Base-by-base conservation (phyloP, 2,797 vertebrate species). In the Esox lucius region DNA sequence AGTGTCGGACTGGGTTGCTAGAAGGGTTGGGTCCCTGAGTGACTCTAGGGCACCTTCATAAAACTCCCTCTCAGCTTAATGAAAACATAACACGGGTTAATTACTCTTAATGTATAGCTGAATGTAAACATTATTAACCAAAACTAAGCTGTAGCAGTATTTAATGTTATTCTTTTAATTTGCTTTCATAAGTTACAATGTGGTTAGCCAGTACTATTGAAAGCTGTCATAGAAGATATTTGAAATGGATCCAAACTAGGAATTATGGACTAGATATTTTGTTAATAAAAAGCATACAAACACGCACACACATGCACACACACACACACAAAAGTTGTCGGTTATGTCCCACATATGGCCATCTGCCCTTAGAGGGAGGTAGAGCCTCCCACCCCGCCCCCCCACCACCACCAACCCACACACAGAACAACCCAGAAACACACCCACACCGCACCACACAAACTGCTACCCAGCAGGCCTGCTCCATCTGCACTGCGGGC, bases 21-120 rank as follows among this genome's bases (percentile, higher is more conserved):
- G 62, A 56, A 74, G 62, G 51, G 72, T 72, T 75, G 16, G 70
- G 71, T 64, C 77, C 72, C 51, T 16, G n/a, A 46, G 39, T 64
- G 73, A 62, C 74, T 33, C 15, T 66, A 17, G 13, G 15, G 28
- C 42, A 13, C 17, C 68, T 62, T 67, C 15, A 70, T 39, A 61
- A 68, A 31, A 62, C 8, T 15, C 9, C 53, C n/a, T 74, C 39
- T 49, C 22, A 48, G 72, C 22, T 68, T 5, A 71, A 31, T 76
- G 73, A 81, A 73, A 75, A 69, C 65, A 68, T 71, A 68, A 16
- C 4, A 31, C 2, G 71, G 53, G 68, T 71, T 59, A 74, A 81
- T 74, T 17, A 39, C 39, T 53, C 64, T 59, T 49, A 77, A 76
- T 73, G 71, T 64, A 70, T 22, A 73, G 17, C 68, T 19, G 48